Evolutionary conservation across 2,113 vertebrate species (phyloP).

Genomic region (Albula glossodonta): DNA sequence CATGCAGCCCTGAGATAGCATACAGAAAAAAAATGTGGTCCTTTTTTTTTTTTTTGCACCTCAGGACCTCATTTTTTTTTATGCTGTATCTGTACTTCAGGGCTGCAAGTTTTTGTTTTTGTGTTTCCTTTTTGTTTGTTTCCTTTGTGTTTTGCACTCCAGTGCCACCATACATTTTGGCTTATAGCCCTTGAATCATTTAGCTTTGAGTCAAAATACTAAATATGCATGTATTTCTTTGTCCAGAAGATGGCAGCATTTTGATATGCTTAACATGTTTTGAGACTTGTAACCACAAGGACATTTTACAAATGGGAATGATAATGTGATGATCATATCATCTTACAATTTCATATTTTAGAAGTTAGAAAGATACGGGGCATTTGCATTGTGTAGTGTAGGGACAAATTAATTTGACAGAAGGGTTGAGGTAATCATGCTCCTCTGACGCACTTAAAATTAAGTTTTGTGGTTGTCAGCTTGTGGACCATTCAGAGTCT

Average conservation of each 20-base stretch:
- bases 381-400: neutral
- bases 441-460: too few species aligned
- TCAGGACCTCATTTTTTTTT: too few species aligned
- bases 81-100: too few species aligned
- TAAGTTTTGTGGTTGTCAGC: neutral
- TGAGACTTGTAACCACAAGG: neutral
- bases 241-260: constrained; percentile 3
- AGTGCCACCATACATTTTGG: neutral
- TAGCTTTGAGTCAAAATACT: neutral
- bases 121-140: too few species aligned
- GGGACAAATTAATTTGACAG: neutral
- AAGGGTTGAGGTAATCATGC: too few species aligned
- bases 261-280: neutral
- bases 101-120: too few species aligned
- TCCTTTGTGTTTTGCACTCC: too few species aligned
- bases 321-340: neutral
- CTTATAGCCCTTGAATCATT: neutral
- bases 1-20: too few species aligned
- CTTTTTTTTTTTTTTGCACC: too few species aligned
- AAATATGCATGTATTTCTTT: neutral
- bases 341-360: neutral
- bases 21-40: too few species aligned
- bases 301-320: neutral
- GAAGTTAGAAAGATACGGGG: neutral
- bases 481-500: neutral